A percentile compares a stretch with the other conserved stretches of the same genome.
Evolutionary conservation across 1,140 invertebrate species (phyloP).

Genomic region (Mycetomoellerius zeteki): DNA sequence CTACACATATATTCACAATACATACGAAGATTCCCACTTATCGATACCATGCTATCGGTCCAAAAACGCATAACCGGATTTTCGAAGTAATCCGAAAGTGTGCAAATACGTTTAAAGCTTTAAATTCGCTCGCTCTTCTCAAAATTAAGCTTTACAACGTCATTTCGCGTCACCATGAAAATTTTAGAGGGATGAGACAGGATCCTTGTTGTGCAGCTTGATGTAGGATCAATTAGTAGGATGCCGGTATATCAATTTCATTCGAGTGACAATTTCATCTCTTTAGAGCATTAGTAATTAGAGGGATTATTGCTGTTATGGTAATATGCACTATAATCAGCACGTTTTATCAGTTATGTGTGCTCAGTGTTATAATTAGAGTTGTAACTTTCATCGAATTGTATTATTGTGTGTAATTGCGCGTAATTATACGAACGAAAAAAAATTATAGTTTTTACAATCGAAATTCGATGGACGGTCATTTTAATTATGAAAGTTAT

Average conservation of each 20-base stretch:
- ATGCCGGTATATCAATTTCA: constrained; percentile 2
- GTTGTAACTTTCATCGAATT: background rate
- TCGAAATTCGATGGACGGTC: background rate
- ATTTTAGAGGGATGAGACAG: background rate
- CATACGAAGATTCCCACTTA: constrained; percentile 20
- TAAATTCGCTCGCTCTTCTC: background rate
- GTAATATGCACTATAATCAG: constrained; percentile 41
- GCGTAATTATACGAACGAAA: background rate
- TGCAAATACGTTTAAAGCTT: background rate
- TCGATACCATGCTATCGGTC: constrained; percentile 46
- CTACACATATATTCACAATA: constrained; percentile 7
- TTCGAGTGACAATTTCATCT: constrained; percentile 6
- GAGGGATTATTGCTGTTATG: constrained; percentile 15
- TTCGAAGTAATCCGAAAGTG: constrained; percentile 63
- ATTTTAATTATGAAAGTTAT: background rate
- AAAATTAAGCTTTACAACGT: background rate
- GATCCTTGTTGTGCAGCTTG: background rate
- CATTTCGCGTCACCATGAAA: background rate
- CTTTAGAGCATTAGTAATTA: constrained; percentile 33
- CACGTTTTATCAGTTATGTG: constrained; percentile 21
- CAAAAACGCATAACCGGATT: constrained; percentile 72
- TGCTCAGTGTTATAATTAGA: constrained; percentile 13
- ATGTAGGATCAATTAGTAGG: background rate
- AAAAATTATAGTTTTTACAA: background rate
- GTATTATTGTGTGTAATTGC: background rate